These are phyloP conservation scores for Fissipunctia ypsillon DNA, from an alignment of 2,888 invertebrate genomes.

Conservation along the genomic window DNA sequence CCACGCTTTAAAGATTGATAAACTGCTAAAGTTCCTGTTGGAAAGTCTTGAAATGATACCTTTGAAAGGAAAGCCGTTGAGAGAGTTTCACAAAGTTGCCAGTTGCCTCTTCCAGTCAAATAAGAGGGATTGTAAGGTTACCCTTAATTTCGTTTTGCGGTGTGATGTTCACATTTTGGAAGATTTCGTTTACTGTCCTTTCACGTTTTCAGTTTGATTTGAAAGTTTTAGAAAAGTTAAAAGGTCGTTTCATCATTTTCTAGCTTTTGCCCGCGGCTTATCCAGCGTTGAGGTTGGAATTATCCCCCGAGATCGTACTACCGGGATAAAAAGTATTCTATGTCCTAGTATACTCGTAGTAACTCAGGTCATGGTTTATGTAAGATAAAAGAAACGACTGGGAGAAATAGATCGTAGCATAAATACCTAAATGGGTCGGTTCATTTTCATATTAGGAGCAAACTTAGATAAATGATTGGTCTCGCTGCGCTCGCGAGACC, in stretches of 20 bases:
- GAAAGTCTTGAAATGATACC: conserved; percentile 74
- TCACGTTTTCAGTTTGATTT: conserved; percentile 63
- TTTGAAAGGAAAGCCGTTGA: conserved; percentile 68
- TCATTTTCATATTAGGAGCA: too few species aligned
- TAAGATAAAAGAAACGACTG: too few species aligned
- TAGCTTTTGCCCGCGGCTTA: too few species aligned
- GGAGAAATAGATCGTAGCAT: too few species aligned
- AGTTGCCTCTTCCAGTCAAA: conserved; percentile 73
- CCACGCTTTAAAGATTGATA: conserved; percentile 74
- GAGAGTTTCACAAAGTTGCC: conserved; percentile 64
- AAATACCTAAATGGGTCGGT: too few species aligned
- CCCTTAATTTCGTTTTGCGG: conserved; percentile 66
- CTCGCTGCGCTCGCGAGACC: too few species aligned
- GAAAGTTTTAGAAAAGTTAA: conserved; percentile 42
- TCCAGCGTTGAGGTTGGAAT: too few species aligned
- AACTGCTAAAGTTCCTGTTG: conserved; percentile 71
- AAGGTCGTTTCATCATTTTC: neutral
- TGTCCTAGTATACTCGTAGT: too few species aligned
- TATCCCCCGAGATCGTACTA: too few species aligned
- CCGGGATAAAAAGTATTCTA: too few species aligned
- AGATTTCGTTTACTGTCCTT: conserved; percentile 67
- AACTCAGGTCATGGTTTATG: too few species aligned
- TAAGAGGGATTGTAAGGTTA: conserved; percentile 73
- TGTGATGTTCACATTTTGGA: conserved; percentile 60
- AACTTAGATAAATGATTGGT: too few species aligned